phyloP scores from a whole-genome alignment of 2,797 vertebrate genomes.

The Novumbra hubbsi region DNA sequence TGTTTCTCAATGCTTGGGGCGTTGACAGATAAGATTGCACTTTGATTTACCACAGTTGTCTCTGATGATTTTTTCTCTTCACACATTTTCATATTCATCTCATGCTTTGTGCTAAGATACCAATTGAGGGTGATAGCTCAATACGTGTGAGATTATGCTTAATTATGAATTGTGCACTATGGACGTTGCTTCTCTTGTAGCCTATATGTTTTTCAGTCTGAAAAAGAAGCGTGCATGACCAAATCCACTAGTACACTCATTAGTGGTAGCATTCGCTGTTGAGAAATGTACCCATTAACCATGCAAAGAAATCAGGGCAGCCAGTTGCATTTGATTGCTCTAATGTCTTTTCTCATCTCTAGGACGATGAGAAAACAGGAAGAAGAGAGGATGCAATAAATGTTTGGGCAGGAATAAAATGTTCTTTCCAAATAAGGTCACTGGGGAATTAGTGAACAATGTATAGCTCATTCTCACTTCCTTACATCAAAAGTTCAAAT shows the following conservation, averaged over 20 bases:
- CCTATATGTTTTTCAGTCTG: background rate
- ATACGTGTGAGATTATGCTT: background rate
- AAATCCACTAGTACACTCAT: background rate
- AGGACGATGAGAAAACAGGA: slow-evolving; percentile 35
- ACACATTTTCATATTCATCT: slow-evolving; percentile 1
- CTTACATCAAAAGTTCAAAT: slow-evolving; percentile 13
- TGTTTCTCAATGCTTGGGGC: slow-evolving; percentile 7
- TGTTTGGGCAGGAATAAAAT: slow-evolving; percentile 31
- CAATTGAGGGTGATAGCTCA: background rate
- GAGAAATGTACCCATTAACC: slow-evolving; percentile 2
- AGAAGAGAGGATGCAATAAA: slow-evolving; percentile 24
- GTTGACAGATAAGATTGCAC: background rate
- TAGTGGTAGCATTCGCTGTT: background rate
- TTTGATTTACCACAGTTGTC: background rate
- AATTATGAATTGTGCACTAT: background rate
- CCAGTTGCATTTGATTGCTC: slow-evolving; percentile 40
- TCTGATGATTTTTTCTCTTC: background rate
- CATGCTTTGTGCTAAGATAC: background rate
- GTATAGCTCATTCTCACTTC: slow-evolving; percentile 5
- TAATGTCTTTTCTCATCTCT: slow-evolving; percentile 35
- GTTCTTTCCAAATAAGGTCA: slow-evolving; percentile 29
- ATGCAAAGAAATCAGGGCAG: slow-evolving; percentile 21
- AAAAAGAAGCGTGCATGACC: background rate
- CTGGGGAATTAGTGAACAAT: slow-evolving; percentile 43
- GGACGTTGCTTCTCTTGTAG: background rate